Conservation (phyloP, 2,888 invertebrate genomes). For the Panorpa germanica region DNA sequence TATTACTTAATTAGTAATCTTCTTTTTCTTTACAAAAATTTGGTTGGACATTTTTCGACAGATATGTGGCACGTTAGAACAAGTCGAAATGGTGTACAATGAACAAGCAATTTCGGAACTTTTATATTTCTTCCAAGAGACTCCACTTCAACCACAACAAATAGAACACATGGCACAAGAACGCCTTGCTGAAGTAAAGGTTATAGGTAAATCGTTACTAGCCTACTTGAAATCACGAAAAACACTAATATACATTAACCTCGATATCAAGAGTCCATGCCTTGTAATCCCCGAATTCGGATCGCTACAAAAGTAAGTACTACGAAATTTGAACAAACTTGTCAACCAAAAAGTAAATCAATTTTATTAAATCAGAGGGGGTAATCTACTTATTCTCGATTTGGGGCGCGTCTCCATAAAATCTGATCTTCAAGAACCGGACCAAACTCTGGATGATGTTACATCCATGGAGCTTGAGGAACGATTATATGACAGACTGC, state of each 20-base stretch:
- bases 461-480: conserved; percentile 72
- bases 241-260: conserved; percentile 45
- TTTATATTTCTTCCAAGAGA: conserved; percentile 45
- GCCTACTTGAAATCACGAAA: conserved; percentile 31
- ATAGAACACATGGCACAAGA: conserved; percentile 20
- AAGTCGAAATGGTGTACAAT: conserved; percentile 57
- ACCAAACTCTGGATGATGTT: conserved; percentile 48
- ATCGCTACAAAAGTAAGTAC: conserved; percentile 38
- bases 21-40: too few relatives aligned
- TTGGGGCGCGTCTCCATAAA: conserved; percentile 46
- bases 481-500: conserved; percentile 55
- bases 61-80: too few relatives aligned
- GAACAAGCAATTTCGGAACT: conserved; percentile 58
- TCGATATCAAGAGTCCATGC: conserved; percentile 59
- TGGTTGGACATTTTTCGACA: too few relatives aligned
- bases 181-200: conserved; percentile 21
- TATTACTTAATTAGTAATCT: too few relatives aligned
- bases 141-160: conserved; percentile 27
- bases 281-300: conserved; percentile 58
- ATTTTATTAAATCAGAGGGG: conserved; percentile 28
- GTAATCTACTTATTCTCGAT: conserved; percentile 52
- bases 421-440: conserved; percentile 53
- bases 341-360: neutral
- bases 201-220: conserved; percentile 26
- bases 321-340: neutral